Evolutionary conservation across 2,113 vertebrate genomes (phyloP), one percentile per base, ranked within the genome.

Genomic region (Cyrtonyx montezumae): DNA sequence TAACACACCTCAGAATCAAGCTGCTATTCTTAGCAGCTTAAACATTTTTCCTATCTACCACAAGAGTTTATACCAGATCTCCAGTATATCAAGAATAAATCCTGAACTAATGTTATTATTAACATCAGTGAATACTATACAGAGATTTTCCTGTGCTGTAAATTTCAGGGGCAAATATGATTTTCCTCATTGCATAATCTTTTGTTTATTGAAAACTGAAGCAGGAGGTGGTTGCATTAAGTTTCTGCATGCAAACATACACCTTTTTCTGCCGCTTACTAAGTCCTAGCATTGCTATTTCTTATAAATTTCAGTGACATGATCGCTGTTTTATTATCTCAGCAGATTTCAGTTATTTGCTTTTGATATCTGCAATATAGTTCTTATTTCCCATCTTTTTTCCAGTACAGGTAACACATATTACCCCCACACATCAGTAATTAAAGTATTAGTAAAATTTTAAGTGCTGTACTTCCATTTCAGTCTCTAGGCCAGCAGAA

Each of bases 131-230:
- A 83, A 79, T 56, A 79, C 32, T n/a, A 49, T 66, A 16, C 19
- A 84, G 40, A 68, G 9, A 81, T 73, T 65, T 6, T 6, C 4
- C 25, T 22, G 22, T 79, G 17, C 10, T 67, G 23, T 49, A 84
- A 62, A 87, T 84, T 91, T 79, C 78, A 91, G 63, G 34, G 46
- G 19, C 6, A 94, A 75, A 63, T 28, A 77, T 1, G 7, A 48
- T 62, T 59, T 79, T 87, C 5, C 14, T 75, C 59, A 45, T 63
- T 67, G 12, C 4, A 2, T 15, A 7, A 70, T 36, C 16, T 78
- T 32, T 78, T 81, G 32, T 91, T 91, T 63, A 71, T 56, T 67
- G 58, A 12, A 84, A 84, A 80, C 15, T 63, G 56, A 75, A 42
- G 62, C 51, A 91, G 74, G 56, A 78, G 51, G 51, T 32, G 37